phyloP scores from a whole-genome alignment of 1,140 invertebrate species.

The Rhynchophorus ferrugineus region DNA sequence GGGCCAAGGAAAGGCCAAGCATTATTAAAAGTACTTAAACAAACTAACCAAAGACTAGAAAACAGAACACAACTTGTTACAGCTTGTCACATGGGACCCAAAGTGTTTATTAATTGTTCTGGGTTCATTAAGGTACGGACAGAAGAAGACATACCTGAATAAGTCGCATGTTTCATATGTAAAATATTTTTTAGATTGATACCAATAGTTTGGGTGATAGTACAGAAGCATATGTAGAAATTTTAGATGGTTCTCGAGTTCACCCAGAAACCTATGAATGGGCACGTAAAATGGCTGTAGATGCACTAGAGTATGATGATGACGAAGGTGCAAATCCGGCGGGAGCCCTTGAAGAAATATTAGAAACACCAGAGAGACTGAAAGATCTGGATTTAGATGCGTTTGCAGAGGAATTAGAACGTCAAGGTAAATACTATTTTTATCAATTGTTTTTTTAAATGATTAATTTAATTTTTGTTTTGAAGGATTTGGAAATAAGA shows the following conservation, averaged over 20 bases:
- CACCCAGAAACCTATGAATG: constrained; percentile 99
- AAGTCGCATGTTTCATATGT: not conserved
- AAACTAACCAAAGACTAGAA: constrained; percentile 87
- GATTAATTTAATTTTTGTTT: constrained; percentile 5
- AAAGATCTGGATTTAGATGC: constrained; percentile 98
- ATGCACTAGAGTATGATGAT: constrained; percentile 97
- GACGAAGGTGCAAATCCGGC: constrained; percentile 94
- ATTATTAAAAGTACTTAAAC: constrained; percentile 84
- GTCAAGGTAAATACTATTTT: constrained; percentile 55
- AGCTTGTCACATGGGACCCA: constrained; percentile 93
- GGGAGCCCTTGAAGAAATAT: constrained; percentile 92
- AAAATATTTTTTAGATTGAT: constrained; percentile 53
- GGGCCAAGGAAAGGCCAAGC: constrained; percentile 91
- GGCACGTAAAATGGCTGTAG: constrained; percentile 99
- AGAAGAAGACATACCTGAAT: constrained; percentile 39
- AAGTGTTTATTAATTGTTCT: constrained; percentile 98
- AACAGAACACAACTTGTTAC: constrained; percentile 94
- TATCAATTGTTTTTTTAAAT: not conserved
- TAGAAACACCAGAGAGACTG: constrained; percentile 89
- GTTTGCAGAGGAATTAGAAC: constrained; percentile 93
- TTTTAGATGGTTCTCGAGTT: constrained; percentile 93
- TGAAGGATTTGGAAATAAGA: constrained; percentile 87
- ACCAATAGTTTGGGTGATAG: constrained; percentile 89
- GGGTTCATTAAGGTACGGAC: constrained; percentile 99
- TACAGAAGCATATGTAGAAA: constrained; percentile 91